Conservation (phyloP, 2,113 vertebrate species). For the Brienomyrus brachyistius region DNA sequence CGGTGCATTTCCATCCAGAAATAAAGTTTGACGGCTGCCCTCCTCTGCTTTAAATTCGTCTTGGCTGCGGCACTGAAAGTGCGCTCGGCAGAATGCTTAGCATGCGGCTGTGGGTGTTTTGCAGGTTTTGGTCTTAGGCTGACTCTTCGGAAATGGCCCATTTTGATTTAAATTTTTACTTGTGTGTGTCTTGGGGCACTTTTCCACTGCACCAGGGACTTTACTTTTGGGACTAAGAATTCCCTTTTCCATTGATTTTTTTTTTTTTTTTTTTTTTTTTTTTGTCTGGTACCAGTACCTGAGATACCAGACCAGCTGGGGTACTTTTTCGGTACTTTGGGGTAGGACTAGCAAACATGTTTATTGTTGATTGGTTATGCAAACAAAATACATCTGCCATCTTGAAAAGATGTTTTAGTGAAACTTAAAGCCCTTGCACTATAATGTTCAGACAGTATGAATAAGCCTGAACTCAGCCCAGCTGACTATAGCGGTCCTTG, state of each 20-base stretch:
- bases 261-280: neutral
- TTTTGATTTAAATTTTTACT: neutral
- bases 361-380: neutral
- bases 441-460: neutral
- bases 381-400: neutral
- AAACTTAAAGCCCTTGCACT: neutral
- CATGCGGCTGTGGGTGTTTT: neutral
- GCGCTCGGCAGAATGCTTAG: neutral
- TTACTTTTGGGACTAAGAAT: neutral
- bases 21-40: neutral
- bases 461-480: neutral
- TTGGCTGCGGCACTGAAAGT: neutral
- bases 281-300: neutral
- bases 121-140: neutral
- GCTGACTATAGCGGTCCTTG: neutral
- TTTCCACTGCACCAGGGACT: neutral
- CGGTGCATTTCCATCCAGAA: conserved; percentile 25
- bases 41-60: neutral
- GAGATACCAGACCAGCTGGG: neutral
- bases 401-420: neutral
- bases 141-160: neutral
- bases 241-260: neutral
- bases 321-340: neutral
- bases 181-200: neutral
- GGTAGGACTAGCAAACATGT: neutral